Conservation (phyloP, 1,140 invertebrate species). For the Temnothorax longispinosus region DNA sequence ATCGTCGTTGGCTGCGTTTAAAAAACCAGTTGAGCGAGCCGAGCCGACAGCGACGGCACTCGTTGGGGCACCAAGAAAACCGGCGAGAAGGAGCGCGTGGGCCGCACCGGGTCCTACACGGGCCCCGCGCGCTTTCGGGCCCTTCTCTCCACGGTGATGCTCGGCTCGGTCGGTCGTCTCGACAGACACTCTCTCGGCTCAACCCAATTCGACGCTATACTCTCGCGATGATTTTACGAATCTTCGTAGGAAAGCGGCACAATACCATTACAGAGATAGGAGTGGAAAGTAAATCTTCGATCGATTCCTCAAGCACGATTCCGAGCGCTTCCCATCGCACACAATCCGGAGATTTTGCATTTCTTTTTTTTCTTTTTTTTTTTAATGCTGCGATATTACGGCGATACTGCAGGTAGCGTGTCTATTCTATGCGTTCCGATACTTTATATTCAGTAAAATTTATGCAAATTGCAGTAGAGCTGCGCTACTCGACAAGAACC, state of each 20-base stretch:
- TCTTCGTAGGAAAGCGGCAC: neutral
- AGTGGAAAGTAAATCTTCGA: neutral
- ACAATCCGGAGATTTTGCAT: neutral
- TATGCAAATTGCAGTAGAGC: conserved; percentile 23
- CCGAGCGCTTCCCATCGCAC: neutral
- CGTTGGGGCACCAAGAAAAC: conserved; percentile 69
- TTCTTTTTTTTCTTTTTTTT: neutral
- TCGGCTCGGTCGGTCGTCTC: conserved; percentile 34
- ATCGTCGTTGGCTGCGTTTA: conserved; percentile 84
- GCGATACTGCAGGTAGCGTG: neutral
- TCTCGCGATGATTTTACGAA: conserved; percentile 32
- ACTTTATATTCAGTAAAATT: conserved; percentile 34
- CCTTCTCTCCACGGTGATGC: conserved; percentile 51
- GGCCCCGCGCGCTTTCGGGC: conserved; percentile 69
- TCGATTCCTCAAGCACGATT: neutral
- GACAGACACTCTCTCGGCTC: neutral
- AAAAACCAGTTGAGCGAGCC: conserved; percentile 85
- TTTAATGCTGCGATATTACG: neutral
- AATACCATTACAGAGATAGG: neutral
- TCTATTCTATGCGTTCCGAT: neutral
- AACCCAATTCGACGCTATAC: conserved; percentile 2
- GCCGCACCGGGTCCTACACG: conserved; percentile 81
- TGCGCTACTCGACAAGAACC: conserved; percentile 1
- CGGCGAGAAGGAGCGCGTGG: conserved; percentile 82
- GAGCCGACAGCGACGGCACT: conserved; percentile 77